These are phyloP conservation scores for Cataglyphis hispanica DNA, from an alignment of 1,140 invertebrate genomes.

Conservation along the genomic window DNA sequence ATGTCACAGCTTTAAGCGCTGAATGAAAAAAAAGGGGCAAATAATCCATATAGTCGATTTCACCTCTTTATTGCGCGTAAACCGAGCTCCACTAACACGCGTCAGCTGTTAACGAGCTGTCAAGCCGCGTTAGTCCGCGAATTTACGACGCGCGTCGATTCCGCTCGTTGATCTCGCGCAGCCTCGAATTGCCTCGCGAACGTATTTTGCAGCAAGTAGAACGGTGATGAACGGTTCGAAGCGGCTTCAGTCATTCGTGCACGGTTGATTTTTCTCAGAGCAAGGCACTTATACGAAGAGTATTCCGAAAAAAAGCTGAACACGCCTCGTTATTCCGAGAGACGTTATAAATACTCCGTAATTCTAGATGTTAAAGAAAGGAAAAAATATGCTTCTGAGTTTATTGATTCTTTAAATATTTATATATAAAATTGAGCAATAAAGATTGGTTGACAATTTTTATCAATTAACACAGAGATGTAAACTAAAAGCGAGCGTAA, in stretches of 20 bases:
- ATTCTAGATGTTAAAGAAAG: background rate
- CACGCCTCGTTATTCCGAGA: background rate
- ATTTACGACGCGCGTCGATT: conserved; percentile 53
- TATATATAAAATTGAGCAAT: background rate
- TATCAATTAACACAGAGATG: background rate
- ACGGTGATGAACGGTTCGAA: conserved; percentile 31
- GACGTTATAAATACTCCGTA: conserved; percentile 18
- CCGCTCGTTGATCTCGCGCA: conserved; percentile 36
- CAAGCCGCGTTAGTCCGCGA: conserved; percentile 40
- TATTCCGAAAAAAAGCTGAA: conserved; percentile 7
- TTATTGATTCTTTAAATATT: conserved; percentile 14
- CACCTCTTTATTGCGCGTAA: conserved; percentile 32
- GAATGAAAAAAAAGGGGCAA: background rate
- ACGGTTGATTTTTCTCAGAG: conserved; percentile 2
- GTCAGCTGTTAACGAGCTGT: conserved; percentile 48
- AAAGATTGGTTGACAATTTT: background rate
- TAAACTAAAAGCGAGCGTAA: background rate
- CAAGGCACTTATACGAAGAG: background rate
- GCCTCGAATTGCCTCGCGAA: conserved; percentile 19
- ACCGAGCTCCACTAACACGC: conserved; percentile 43
- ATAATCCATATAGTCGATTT: conserved; percentile 38
- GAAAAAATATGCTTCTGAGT: background rate
- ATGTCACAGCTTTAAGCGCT: background rate
- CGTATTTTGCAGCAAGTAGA: conserved; percentile 21
- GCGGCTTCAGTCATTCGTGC: background rate